Percentiles rank a stretch among this genome's conserved stretches.
Conservation (phyloP, 2,888 invertebrate species). For the Ophioninae sp. region DNA sequence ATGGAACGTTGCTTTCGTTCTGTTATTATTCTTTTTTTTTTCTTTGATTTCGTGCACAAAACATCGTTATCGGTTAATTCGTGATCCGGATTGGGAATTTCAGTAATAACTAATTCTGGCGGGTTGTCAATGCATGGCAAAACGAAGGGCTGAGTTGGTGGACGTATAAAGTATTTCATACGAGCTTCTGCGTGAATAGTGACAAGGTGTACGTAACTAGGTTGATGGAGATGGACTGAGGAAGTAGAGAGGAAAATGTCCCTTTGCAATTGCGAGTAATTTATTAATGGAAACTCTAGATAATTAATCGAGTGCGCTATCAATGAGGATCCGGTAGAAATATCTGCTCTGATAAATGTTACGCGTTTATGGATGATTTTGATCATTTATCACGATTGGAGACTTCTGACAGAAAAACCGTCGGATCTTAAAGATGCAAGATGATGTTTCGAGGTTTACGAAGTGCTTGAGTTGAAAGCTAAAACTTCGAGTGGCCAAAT, state of each 20-base stretch:
- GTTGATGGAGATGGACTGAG: not conserved
- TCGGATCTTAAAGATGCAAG: no score
- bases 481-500: no score
- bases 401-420: no score
- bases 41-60: not conserved
- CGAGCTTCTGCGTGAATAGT: slow-evolving; percentile 2
- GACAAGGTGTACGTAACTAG: slow-evolving; percentile 6
- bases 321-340: not conserved
- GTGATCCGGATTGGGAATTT: slow-evolving; percentile 39
- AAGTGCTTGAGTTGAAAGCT: no score
- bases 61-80: slow-evolving; percentile 49
- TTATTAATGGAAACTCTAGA: slow-evolving; percentile 54
- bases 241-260: slow-evolving; percentile 5
- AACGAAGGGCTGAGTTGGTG: slow-evolving; percentile 21
- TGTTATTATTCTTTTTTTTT: no score
- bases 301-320: slow-evolving; percentile 45
- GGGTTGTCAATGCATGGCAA: slow-evolving; percentile 26
- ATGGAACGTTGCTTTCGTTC: slow-evolving; percentile 31
- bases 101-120: slow-evolving; percentile 42
- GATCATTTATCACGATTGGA: no score
- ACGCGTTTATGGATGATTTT: no score
- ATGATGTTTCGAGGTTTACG: no score
- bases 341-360: no score
- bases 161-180: slow-evolving; percentile 17
- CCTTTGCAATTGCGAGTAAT: slow-evolving; percentile 50